Evolutionary conservation across 2,113 vertebrate species (phyloP).

Genomic region (Ahaetulla prasina): DNA sequence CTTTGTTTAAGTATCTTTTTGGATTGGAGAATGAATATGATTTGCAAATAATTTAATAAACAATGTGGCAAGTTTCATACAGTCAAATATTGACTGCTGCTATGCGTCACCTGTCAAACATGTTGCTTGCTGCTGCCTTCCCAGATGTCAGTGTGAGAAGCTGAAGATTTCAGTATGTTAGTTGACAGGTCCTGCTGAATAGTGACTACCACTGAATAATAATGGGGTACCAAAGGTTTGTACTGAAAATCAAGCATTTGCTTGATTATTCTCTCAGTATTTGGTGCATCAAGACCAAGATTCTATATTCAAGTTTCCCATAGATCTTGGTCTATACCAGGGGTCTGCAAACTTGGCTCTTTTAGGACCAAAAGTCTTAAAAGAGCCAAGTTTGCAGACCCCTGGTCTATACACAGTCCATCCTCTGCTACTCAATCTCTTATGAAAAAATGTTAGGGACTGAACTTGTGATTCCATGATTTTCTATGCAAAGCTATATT

Average conservation of each 20-base stretch:
- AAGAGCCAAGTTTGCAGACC: too few species aligned
- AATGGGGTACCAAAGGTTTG: neutral
- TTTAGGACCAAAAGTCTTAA: too few species aligned
- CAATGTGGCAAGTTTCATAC: neutral
- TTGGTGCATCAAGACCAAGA: neutral
- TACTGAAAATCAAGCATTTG: neutral
- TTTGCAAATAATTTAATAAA: neutral
- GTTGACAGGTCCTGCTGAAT: neutral
- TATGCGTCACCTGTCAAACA: neutral
- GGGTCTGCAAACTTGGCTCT: too few species aligned
- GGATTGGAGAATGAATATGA: neutral
- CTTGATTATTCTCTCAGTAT: neutral
- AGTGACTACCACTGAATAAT: neutral
- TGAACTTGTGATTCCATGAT: neutral
- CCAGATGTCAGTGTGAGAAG: neutral
- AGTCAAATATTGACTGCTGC: conserved; percentile 7
- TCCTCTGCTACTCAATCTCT: neutral
- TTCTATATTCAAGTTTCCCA: neutral
- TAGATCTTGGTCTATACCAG: neutral
- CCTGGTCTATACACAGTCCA: neutral
- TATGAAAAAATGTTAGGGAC: neutral
- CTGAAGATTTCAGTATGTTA: neutral
- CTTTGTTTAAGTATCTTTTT: neutral
- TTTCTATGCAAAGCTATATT: neutral
- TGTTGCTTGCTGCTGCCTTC: neutral